Conservation (phyloP, 2,888 invertebrate species). For the Lottia scabra region DNA sequence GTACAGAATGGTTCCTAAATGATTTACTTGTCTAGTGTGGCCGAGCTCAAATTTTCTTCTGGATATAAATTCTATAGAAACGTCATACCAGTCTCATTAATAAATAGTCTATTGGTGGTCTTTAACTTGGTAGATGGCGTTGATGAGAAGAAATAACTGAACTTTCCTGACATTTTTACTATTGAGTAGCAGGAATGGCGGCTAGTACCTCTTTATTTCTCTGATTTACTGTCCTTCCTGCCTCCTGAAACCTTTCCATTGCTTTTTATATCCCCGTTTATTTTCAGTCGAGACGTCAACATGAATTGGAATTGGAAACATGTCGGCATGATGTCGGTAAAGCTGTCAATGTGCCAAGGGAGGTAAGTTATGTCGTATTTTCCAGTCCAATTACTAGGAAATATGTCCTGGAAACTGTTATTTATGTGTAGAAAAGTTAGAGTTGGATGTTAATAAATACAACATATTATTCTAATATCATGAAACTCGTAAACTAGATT, state of each 20-base stretch:
- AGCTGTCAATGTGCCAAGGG: not conserved
- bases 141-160: not conserved
- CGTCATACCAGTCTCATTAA: not conserved
- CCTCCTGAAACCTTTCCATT: not conserved
- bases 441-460: no score
- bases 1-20: not conserved
- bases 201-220: not conserved
- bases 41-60: not conserved
- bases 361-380: not conserved
- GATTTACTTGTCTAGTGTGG: constrained; percentile 3
- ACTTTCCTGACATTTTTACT: not conserved
- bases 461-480: no score
- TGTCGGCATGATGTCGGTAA: not conserved
- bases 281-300: not conserved
- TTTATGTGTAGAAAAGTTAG: no score
- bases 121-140: not conserved
- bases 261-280: not conserved
- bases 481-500: no score
- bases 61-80: constrained; percentile 1
- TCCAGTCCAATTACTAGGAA: not conserved
- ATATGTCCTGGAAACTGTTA: not conserved
- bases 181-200: not conserved
- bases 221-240: not conserved
- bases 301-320: not conserved
- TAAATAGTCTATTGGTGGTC: not conserved